Evolutionary conservation across 2,797 vertebrate genomes (phyloP), one percentile per base, ranked within the genome.

Genomic region (Dendrocincla tyrannina): DNA sequence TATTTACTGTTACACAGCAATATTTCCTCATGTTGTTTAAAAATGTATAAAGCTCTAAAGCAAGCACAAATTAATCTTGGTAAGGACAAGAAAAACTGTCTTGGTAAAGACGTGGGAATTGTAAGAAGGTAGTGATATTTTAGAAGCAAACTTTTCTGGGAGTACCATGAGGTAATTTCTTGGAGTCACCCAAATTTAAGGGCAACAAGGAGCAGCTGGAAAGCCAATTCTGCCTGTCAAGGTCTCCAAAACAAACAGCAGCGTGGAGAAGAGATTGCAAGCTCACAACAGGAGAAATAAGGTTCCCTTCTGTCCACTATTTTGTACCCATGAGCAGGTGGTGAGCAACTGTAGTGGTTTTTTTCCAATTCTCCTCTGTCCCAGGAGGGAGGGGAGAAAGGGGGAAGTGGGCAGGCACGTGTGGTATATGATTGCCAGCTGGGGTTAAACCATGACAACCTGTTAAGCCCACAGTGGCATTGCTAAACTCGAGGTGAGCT

Each of bases 71-170:
- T 18, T 46, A 35, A 27, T 37, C 7, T 73, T 41, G 8, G 6
- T 30, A 37, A 68, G 60, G 24, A 80, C 4, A 20, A 58, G 8
- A 77, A 39, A 89, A 58, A 39, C 1, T 13, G 8, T 28, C 19
- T 77, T 37, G 9, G 11, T 28, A 74, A 70, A 60, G 14, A 73
- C 85, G 7, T 11, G 9, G 35, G 59, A 77, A 66, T 0, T 23
- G 2, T 17, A 80, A 64, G 33, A 42, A 35, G 9, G 27, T 1
- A 0, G 9, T 32, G 6, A 2, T 4, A 1, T 27, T 23, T 5
- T 12, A 39, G 8, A 76, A 83, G 17, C 9, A 58, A 56, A 52
- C 18, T 42, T 9, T 17, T 73, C 16, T 32, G 42, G 15, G 33
- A 77, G 27, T 10, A 69, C 19, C 12, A 8, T 3, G 7, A 15